These are phyloP conservation scores for Periophthalmus magnuspinnatus DNA, from an alignment of 2,797 vertebrate genomes.

Conservation along the genomic window DNA sequence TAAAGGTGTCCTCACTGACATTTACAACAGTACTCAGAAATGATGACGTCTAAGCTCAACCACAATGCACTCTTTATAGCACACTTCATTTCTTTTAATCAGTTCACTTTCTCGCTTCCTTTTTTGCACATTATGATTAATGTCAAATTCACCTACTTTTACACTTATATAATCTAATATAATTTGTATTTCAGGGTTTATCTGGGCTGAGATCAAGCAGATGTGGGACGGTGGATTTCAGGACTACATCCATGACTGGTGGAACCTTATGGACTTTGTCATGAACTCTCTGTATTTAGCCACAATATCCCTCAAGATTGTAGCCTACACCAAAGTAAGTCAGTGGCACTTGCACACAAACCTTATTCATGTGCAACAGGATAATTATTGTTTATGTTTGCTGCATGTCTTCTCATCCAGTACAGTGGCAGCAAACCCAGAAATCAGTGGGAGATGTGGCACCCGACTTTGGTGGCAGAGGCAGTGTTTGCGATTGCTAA, in stretches of 20 bases:
- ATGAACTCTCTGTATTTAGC: constrained; percentile 98
- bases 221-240: constrained; percentile 99
- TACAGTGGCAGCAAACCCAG: constrained; percentile 83
- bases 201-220: constrained; percentile 99
- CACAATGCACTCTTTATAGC: background rate
- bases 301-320: constrained; percentile 97
- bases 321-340: constrained; percentile 91
- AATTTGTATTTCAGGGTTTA: constrained; percentile 82
- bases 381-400: background rate
- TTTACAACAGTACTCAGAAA: background rate
- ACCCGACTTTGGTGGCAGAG: constrained; percentile 94
- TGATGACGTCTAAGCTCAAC: background rate
- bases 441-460: constrained; percentile 94
- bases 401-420: constrained; percentile 67
- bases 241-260: constrained; percentile 98
- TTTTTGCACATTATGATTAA: background rate
- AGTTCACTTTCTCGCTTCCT: background rate
- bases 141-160: background rate
- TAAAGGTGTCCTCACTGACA: background rate
- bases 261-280: constrained; percentile 99
- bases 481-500: constrained; percentile 97
- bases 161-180: background rate
- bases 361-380: background rate
- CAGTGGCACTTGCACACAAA: background rate
- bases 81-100: background rate